These are phyloP conservation scores for Bathynomus jamesi DNA, from an alignment of 1,140 invertebrate species.

Conservation along the genomic window DNA sequence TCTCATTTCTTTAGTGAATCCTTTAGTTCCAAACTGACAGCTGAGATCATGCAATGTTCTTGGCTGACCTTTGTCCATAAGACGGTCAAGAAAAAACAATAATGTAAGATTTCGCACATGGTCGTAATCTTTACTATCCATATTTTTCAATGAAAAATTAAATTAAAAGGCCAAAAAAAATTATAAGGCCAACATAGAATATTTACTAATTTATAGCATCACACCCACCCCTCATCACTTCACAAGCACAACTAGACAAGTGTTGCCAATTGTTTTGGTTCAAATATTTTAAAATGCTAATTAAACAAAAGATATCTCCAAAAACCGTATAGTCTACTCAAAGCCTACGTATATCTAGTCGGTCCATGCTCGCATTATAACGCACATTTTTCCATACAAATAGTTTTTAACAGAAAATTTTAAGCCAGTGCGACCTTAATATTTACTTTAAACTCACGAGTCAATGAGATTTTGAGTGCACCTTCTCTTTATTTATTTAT, in stretches of 20 bases:
- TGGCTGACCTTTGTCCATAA: slow-evolving; percentile 81
- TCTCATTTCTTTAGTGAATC: slow-evolving; percentile 76
- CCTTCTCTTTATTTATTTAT: too few species aligned
- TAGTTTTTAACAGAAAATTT: too few species aligned
- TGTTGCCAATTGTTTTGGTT: slow-evolving; percentile 8
- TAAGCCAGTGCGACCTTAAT: too few species aligned
- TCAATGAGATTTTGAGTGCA: too few species aligned
- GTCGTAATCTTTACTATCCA: slow-evolving; percentile 91
- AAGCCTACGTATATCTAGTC: too few species aligned
- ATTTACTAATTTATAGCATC: slow-evolving; percentile 3
- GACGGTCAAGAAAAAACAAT: slow-evolving; percentile 88
- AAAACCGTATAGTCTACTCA: too few species aligned
- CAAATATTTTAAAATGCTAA: background rate
- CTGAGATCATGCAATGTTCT: slow-evolving; percentile 90
- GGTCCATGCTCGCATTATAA: too few species aligned
- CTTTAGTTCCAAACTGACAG: slow-evolving; percentile 92
- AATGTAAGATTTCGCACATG: slow-evolving; percentile 85
- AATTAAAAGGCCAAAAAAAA: slow-evolving; percentile 8
- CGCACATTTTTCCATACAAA: too few species aligned
- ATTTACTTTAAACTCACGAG: too few species aligned
- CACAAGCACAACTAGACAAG: slow-evolving; percentile 21
- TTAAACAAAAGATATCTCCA: too few species aligned
- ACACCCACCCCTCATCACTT: slow-evolving; percentile 17
- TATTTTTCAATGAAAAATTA: slow-evolving; percentile 42
- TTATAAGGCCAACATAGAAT: slow-evolving; percentile 12